Evolutionary conservation across 1,140 invertebrate species (phyloP), one percentile per base, ranked within the genome.

Genomic region (Heliconius congener): DNA sequence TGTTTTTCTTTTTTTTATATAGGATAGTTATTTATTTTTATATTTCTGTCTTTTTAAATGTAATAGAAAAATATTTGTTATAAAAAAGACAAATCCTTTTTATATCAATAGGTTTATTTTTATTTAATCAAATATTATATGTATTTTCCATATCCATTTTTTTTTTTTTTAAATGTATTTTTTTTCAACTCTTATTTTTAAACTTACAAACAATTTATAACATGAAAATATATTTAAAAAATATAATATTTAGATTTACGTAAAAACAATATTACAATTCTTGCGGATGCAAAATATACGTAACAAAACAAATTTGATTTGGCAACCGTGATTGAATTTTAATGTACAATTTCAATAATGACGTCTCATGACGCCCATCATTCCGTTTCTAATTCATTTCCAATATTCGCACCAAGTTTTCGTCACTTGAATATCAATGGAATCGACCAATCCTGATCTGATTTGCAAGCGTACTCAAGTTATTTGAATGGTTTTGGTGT

Each of bases 381-480:
- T 71, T 78, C n/a, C 19, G 9, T 66, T 66, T 27, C 57, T 73
- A 78, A 72, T 78, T 73, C 71, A 73, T 78, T 46, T 11, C 50
- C 71, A 71, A 78, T 50, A 71, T 71, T 30, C 34, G 71, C 71
- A 71, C 46, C 73, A 73, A 78, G 71, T 78, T 73, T 66, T 73
- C 34, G 30, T 73, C 52, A 73, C 57, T 78, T 73, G 71, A 60
- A 73, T 73, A 39, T 73, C 71, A n/a, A 57, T 78, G 60, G 76
- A 73, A 60, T 73, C 19, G 30, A 73, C n/a, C 76, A n/a, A 16
- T 19, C 39, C 55, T 39, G 23, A 27, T 71, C 57, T 66, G 57
- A 66, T 30, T 27, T 66, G 23, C 19, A 66, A 66, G 27, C 0
- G 27, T 27, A 30, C 3, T 9, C 3, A 8, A 3, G n/a, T n/a